A percentile compares a stretch with the other conserved stretches of the same genome.
These are phyloP conservation scores for Macropus fuliginosus DNA, from an alignment of 2,797 vertebrate species.

Conservation along the genomic window DNA sequence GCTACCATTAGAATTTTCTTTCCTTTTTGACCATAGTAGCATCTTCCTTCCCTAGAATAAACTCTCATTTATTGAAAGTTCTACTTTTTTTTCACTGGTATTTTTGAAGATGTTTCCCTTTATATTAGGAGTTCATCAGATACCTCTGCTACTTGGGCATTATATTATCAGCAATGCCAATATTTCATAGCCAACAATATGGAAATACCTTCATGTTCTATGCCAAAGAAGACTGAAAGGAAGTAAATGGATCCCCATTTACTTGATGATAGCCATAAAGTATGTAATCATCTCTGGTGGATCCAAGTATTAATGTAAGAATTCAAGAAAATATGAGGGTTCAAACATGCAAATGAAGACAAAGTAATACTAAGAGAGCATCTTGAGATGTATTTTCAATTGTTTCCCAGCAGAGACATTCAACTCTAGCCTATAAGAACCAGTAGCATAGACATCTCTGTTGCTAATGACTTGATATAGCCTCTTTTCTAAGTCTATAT, in stretches of 20 bases:
- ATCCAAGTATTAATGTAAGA: background rate
- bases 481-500: background rate
- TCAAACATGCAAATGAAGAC: background rate
- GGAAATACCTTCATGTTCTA: background rate
- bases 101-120: background rate
- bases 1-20: background rate
- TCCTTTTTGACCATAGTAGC: background rate
- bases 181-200: background rate
- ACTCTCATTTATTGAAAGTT: background rate
- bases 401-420: background rate
- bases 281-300: background rate
- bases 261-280: background rate
- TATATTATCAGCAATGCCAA: background rate
- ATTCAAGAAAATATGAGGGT: background rate
- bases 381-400: background rate
- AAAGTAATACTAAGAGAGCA: background rate
- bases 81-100: background rate
- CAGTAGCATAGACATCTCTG: background rate
- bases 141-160: background rate
- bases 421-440: background rate
- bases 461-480: background rate
- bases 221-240: background rate
- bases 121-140: background rate
- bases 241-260: background rate
- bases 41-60: background rate